Conservation (phyloP, 2,797 vertebrate genomes). For the Austrolebias charrua region DNA sequence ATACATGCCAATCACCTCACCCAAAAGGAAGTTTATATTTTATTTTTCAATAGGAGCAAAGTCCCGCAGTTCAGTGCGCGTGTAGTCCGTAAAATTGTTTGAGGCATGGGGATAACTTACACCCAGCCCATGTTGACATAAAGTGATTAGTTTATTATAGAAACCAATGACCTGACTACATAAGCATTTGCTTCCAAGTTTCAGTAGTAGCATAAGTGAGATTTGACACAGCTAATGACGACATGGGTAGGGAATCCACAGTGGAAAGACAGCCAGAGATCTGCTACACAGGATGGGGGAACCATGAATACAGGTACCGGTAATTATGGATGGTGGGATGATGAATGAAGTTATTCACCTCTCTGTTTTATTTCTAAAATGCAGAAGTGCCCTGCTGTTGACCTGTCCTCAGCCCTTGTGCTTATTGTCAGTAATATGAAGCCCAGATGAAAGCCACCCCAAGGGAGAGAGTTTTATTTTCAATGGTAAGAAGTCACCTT, state of each 20-base stretch:
- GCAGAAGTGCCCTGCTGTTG: conserved; percentile 22
- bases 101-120: conserved; percentile 73
- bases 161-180: conserved; percentile 59
- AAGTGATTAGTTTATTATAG: conserved; percentile 83
- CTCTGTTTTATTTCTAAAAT: conserved; percentile 47
- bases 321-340: conserved; percentile 34
- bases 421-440: conserved; percentile 73
- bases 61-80: conserved; percentile 47
- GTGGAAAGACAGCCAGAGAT: conserved; percentile 20
- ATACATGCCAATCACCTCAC: conserved; percentile 77
- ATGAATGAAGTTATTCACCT: conserved; percentile 65
- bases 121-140: conserved; percentile 76
- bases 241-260: conserved; percentile 46
- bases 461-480: conserved; percentile 41
- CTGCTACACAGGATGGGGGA: conserved; percentile 40
- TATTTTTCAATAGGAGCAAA: conserved; percentile 36
- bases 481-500: conserved; percentile 29
- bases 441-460: conserved; percentile 59
- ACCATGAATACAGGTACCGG: conserved; percentile 27
- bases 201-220: conserved; percentile 57
- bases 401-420: conserved; percentile 27
- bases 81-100: conserved; percentile 64
- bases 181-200: conserved; percentile 67
- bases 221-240: conserved; percentile 55
- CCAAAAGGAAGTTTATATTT: conserved; percentile 60